Evolutionary conservation across 2,888 invertebrate genomes (phyloP).

Genomic region (Aphodius granarius): DNA sequence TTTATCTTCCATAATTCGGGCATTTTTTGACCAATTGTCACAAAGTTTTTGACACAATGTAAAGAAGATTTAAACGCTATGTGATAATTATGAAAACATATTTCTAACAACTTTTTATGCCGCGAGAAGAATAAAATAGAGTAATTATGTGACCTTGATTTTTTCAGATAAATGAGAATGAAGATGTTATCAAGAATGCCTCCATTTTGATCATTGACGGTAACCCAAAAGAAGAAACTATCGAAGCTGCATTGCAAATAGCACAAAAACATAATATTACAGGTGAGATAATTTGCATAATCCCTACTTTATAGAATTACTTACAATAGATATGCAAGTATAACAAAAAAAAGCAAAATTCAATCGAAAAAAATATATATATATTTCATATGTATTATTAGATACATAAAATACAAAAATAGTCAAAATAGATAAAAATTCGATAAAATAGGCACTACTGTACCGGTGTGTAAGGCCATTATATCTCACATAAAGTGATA

Average conservation of each 20-base stretch:
- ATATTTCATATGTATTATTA: neutral
- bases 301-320: neutral
- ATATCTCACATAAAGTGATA: neutral
- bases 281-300: constrained; percentile 57
- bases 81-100: no score
- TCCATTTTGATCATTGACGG: constrained; percentile 84
- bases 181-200: constrained; percentile 61
- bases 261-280: constrained; percentile 66
- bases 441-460: neutral
- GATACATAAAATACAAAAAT: neutral
- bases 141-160: no score
- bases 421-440: constrained; percentile 4
- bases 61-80: no score
- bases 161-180: constrained; percentile 63
- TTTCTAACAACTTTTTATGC: no score
- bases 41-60: no score
- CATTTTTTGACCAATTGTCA: no score
- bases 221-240: constrained; percentile 72
- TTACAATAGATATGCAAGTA: neutral
- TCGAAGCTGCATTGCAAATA: constrained; percentile 64
- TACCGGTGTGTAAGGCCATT: neutral
- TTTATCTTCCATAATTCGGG: no score
- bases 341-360: constrained; percentile 12
- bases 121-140: no score
- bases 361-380: constrained; percentile 7